These are phyloP conservation scores for Chaetodon trifasciatus DNA, from an alignment of 2,797 vertebrate species.

Conservation along the genomic window DNA sequence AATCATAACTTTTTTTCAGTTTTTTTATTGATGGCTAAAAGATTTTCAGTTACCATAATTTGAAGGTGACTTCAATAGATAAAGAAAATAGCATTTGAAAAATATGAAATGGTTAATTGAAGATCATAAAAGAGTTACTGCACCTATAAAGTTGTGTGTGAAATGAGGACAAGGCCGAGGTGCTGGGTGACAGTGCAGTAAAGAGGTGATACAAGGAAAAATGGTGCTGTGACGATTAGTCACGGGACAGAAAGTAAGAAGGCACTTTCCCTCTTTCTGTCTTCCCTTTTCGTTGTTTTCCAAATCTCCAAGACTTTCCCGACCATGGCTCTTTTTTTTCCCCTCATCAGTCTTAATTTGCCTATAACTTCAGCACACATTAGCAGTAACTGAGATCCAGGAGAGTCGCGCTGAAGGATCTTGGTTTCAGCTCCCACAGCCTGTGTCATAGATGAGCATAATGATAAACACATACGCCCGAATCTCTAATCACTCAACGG, in stretches of 20 bases:
- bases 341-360: slow-evolving; percentile 4
- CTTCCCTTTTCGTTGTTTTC: not conserved
- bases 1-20: not conserved
- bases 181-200: not conserved
- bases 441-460: slow-evolving; percentile 49
- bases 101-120: not conserved
- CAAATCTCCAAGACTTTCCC: not conserved
- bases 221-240: not conserved
- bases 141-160: not conserved
- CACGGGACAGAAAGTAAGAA: not conserved
- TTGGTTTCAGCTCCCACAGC: slow-evolving; percentile 14
- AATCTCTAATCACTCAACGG: slow-evolving; percentile 33
- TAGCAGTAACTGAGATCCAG: not conserved
- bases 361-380: not conserved
- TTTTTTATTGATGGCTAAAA: not conserved
- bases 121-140: not conserved
- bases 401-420: no score
- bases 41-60: not conserved
- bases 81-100: not conserved
- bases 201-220: slow-evolving; percentile 1
- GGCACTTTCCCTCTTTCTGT: slow-evolving; percentile 6
- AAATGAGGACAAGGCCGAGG: not conserved
- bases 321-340: not conserved
- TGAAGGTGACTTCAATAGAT: not conserved
- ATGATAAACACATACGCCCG: slow-evolving; percentile 40